Evolutionary conservation across 2,113 vertebrate genomes (phyloP).

Genomic region (Mustela nigripes): DNA sequence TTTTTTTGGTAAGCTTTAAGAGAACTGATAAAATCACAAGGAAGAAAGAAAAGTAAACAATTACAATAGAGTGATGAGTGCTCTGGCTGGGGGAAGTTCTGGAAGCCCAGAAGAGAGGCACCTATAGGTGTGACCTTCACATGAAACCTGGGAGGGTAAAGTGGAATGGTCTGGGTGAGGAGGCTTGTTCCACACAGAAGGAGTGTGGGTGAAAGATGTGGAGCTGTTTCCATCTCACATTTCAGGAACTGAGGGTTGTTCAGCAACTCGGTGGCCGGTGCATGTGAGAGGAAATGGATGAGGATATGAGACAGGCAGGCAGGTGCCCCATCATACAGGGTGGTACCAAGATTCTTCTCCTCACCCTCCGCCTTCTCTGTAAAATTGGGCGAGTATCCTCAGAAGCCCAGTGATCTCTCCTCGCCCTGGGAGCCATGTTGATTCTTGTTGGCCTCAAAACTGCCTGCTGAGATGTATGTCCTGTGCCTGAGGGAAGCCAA

Average conservation of each 20-base stretch:
- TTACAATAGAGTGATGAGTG: neutral
- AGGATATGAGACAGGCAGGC: too few species aligned
- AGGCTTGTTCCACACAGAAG: neutral
- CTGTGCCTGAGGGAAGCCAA: neutral
- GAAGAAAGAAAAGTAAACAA: neutral
- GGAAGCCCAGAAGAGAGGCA: neutral
- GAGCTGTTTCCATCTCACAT: neutral
- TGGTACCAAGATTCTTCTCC: neutral
- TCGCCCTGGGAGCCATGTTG: neutral
- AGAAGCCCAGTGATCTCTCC: neutral
- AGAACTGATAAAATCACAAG: neutral
- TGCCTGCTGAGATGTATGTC: neutral
- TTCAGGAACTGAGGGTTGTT: neutral
- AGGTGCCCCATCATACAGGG: neutral
- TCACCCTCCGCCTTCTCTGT: fast-evolving
- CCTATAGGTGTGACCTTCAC: neutral
- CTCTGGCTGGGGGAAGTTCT: neutral
- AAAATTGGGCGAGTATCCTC: neutral
- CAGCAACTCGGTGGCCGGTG: neutral
- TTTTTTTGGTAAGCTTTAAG: neutral
- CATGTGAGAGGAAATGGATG: neutral
- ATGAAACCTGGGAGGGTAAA: neutral
- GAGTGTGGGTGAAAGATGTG: neutral
- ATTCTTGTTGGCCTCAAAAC: neutral
- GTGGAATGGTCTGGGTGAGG: neutral